These are phyloP conservation scores for Aptenodytes patagonicus DNA, from an alignment of 2,113 vertebrate species.

Conservation along the genomic window DNA sequence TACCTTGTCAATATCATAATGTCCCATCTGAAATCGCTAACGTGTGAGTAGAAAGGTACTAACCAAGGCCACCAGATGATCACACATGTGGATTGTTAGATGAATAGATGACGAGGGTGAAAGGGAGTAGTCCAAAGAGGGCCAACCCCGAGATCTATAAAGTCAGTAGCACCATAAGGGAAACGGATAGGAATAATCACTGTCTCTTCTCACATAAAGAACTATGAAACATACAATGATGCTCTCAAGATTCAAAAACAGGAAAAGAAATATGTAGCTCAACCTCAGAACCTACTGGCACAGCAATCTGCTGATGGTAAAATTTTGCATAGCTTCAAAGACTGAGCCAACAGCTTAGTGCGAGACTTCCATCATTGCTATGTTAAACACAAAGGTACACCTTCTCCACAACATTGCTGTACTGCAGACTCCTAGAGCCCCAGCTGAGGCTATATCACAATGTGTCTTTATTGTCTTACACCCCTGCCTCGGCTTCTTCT, in stretches of 20 bases:
- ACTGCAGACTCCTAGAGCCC: background rate
- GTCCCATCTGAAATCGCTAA: rapidly evolving
- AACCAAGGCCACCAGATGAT: background rate
- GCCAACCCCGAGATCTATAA: rapidly evolving
- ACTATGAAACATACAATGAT: background rate
- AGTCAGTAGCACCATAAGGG: background rate
- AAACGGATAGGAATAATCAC: background rate
- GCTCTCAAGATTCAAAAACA: background rate
- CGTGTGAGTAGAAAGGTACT: background rate
- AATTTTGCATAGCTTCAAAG: background rate
- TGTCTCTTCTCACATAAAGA: background rate
- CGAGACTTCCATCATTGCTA: background rate
- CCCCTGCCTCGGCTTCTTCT: background rate
- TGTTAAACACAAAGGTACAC: background rate
- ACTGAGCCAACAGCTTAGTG: background rate
- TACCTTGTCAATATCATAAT: rapidly evolving
- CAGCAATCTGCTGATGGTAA: background rate
- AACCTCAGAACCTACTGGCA: background rate
- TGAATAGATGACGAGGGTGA: background rate
- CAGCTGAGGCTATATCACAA: background rate
- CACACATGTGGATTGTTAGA: background rate
- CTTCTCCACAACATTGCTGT: background rate
- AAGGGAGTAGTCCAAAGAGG: background rate
- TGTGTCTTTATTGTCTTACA: background rate
- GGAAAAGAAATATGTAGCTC: background rate